These are phyloP conservation scores for Petrolisthes cinctipes DNA, from an alignment of 2,888 invertebrate genomes.

Conservation along the genomic window DNA sequence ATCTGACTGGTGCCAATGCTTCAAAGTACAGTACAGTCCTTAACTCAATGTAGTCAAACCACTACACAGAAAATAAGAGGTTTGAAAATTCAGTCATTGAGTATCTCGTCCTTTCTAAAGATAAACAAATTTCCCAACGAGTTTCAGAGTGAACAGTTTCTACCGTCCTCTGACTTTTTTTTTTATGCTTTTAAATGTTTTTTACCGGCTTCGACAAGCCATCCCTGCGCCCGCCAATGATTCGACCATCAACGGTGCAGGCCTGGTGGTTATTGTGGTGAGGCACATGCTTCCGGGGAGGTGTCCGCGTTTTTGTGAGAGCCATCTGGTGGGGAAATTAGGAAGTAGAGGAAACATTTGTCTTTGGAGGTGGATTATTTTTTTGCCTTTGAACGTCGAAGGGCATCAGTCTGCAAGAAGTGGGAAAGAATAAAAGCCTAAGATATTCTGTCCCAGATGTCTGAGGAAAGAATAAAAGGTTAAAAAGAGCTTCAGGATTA, in stretches of 20 bases:
- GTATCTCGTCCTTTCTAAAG: neutral
- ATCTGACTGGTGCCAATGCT: no score
- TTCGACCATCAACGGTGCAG: neutral
- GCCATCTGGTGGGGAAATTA: slow-evolving; percentile 1
- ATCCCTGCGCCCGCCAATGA: neutral
- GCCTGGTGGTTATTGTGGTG: neutral
- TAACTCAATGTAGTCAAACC: neutral
- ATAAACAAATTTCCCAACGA: neutral
- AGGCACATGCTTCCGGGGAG: neutral
- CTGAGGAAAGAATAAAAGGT: no score
- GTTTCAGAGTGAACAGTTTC: neutral
- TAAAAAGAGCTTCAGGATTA: no score
- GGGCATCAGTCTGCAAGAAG: no score
- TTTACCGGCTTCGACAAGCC: neutral
- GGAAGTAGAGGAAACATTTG: neutral
- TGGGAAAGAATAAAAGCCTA: no score
- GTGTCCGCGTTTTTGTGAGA: neutral
- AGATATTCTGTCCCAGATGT: no score
- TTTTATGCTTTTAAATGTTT: neutral
- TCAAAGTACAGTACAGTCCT: neutral
- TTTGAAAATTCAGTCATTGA: neutral
- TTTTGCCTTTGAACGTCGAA: no score
- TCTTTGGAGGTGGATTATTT: no score
- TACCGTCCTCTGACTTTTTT: no score
- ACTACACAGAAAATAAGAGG: neutral